A percentile compares a stretch with the other conserved stretches of the same genome.
Evolutionary conservation across 2,113 vertebrate species (phyloP).

Genomic region (Pycnonotus jocosus): DNA sequence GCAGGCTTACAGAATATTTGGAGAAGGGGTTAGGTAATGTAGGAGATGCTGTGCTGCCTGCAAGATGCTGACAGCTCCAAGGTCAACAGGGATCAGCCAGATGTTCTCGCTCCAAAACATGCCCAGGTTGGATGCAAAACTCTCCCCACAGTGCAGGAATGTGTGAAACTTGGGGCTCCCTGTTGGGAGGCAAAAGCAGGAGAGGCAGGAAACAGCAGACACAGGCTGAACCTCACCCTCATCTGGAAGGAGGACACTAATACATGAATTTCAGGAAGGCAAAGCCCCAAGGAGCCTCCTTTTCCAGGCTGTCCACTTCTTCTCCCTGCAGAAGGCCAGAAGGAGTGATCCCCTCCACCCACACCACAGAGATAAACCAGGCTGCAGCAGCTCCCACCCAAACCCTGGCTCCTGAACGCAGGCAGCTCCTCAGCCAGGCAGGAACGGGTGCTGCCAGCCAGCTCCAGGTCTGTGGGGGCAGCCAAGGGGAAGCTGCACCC

Average conservation of each 20-base stretch:
- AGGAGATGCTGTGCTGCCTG: not conserved
- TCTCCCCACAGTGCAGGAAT: slow-evolving; percentile 39
- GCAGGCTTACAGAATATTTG: not conserved
- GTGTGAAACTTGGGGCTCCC: not conserved
- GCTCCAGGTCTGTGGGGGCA: not conserved
- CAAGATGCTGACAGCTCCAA: slow-evolving; percentile 30
- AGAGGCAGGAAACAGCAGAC: not conserved
- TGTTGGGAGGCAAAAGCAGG: not conserved
- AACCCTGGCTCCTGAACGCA: not conserved
- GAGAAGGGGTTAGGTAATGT: not conserved
- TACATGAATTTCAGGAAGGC: not conserved
- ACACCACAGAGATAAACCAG: not conserved
- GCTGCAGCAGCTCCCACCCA: not conserved
- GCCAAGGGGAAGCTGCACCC: not conserved
- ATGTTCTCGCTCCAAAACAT: slow-evolving; percentile 44
- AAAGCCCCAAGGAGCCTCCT: not conserved
- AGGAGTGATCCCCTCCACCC: not conserved
- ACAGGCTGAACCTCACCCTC: not conserved
- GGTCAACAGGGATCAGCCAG: slow-evolving; percentile 49
- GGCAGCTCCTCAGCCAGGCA: not conserved
- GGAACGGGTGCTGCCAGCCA: not conserved
- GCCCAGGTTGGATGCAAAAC: slow-evolving; percentile 38
- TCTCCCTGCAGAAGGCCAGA: not conserved
- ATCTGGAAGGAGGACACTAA: not conserved
- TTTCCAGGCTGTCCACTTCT: not conserved